These are phyloP conservation scores for Channallabes apus DNA, from an alignment of 2,797 vertebrate species.

Conservation along the genomic window DNA sequence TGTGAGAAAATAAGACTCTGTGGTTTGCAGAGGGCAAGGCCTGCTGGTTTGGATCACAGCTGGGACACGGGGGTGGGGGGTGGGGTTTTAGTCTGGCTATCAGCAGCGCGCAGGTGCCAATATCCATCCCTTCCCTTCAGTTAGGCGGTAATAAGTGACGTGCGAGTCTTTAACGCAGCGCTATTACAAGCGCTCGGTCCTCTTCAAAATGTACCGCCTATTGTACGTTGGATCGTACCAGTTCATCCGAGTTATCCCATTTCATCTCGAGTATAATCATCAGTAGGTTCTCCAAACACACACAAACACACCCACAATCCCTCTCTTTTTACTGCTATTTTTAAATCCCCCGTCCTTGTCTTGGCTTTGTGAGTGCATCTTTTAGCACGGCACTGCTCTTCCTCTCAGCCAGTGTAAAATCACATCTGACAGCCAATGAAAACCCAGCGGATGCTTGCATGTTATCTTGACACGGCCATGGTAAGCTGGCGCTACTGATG, in stretches of 20 bases:
- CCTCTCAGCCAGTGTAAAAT: conserved; percentile 77
- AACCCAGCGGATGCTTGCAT: conserved; percentile 79
- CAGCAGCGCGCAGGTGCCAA: conserved; percentile 39
- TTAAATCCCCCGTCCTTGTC: conserved; percentile 71
- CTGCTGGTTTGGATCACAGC: conserved; percentile 21
- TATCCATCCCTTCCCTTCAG: conserved; percentile 37
- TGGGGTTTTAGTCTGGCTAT: conserved; percentile 36
- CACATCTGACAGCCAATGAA: conserved; percentile 81
- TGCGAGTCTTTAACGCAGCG: background rate
- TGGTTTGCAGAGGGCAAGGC: background rate
- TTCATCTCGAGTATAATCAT: conserved; percentile 38
- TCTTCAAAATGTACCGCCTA: conserved; percentile 15
- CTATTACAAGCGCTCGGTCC: conserved; percentile 32
- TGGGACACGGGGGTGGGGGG: background rate
- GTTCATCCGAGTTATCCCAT: conserved; percentile 18
- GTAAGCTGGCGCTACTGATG: conserved; percentile 77
- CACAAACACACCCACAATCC: conserved; percentile 25
- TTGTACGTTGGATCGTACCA: conserved; percentile 2
- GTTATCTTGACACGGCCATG: conserved; percentile 83
- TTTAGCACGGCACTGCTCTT: conserved; percentile 65
- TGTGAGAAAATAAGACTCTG: conserved; percentile 28
- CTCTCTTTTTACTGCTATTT: conserved; percentile 65
- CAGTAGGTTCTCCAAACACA: conserved; percentile 21
- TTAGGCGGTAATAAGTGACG: conserved; percentile 16
- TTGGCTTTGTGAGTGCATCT: conserved; percentile 69